Base-by-base conservation (phyloP, 2,797 vertebrate genomes). In the Acanthurus lineatus region DNA sequence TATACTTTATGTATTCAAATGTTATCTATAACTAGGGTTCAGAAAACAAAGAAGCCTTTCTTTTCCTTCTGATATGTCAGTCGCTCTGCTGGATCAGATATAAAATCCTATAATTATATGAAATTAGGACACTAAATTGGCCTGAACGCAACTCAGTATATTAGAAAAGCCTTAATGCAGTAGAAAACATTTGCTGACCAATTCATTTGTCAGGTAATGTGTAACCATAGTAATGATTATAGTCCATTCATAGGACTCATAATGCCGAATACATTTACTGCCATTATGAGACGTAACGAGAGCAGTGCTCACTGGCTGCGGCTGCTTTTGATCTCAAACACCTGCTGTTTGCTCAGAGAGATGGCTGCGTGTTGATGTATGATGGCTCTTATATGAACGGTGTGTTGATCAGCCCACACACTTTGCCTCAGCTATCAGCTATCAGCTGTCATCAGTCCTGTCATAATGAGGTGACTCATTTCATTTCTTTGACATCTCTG, bases 401-500 rank as follows among this genome's bases (percentile, higher is more conserved):
- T 22, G 61, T 19, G 44, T 84, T 58, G 76, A 82, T 91, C 84
- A 54, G 81, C 88, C 84, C 84, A 82, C 83, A 19, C 71, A 56
- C 76, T 60, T 38, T 70, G 65, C 71, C 82, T 25, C 25, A 25
- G 25, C 25, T 25, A 25, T 42, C 68, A 74, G 82, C 85, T 69
- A 65, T 86, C 83, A 77, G 80, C 82, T 86, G 88, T 65, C 68
- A 78, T 73, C 76, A 20, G 73, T 42, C 49, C 58, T 69, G 69
- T 22, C 40, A 48, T 77, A 69, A 59, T 67, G 67, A 56, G 70
- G 69, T 91, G 90, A 90, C 85, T 92, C 87, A 91, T 85, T 72
- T 85, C 64, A 89, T 94, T 94, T 90, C 89, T 91, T 93, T 93
- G 91, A 89, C 92, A 90, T 22, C 78, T 67, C 51, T 54, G 49